These are phyloP conservation scores for Saguinus imperator DNA, from an alignment of 2,113 vertebrate genomes.

Conservation along the genomic window DNA sequence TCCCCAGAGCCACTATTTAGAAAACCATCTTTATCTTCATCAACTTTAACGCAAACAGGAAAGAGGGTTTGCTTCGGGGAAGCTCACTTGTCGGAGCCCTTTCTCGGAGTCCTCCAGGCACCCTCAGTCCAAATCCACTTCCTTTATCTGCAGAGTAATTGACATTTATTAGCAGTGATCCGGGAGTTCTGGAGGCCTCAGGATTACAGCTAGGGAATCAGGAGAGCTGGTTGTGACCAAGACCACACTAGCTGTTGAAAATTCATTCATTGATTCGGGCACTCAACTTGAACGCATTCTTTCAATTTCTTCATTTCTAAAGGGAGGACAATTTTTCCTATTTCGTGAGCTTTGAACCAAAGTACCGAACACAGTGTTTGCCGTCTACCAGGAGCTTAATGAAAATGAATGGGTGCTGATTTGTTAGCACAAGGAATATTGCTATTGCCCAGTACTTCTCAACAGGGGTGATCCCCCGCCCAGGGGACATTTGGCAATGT, in stretches of 20 bases:
- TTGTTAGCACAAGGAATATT: not conserved
- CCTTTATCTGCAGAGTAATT: not conserved
- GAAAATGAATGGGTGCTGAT: not conserved
- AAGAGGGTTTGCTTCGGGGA: not conserved
- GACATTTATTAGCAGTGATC: accelerated
- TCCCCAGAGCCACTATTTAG: not conserved
- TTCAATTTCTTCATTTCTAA: not conserved
- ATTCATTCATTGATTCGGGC: not conserved
- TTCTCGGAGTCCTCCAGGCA: not conserved
- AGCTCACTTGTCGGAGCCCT: not conserved
- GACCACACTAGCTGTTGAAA: accelerated
- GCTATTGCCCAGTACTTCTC: not conserved
- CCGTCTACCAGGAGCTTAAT: not conserved
- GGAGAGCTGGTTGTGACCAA: not conserved
- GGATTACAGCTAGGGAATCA: not conserved
- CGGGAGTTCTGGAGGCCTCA: not conserved
- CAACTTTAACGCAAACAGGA: accelerated
- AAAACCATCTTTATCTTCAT: not conserved
- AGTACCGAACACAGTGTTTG: not conserved
- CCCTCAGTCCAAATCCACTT: not conserved
- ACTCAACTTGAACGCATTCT: not conserved
- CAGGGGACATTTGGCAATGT: no score
- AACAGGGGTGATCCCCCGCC: no score
- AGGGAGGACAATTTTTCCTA: not conserved
- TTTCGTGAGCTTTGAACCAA: not conserved